Evolutionary conservation across 2,797 vertebrate species (phyloP).

Genomic region (Spinus olivaceus): DNA sequence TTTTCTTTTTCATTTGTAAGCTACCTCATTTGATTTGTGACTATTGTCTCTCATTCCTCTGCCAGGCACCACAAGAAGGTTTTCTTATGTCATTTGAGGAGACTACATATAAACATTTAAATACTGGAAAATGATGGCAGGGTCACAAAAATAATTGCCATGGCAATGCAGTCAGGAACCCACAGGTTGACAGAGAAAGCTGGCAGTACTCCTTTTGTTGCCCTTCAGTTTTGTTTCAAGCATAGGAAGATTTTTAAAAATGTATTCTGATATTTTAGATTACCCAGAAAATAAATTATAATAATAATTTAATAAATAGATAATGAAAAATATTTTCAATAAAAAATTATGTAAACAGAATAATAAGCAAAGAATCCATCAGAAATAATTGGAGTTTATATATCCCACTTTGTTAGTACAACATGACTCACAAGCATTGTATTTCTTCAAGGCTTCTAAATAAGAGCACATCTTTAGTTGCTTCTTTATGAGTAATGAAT

Average conservation of each 20-base stretch:
- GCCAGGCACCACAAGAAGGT: not conserved
- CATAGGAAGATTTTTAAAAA: not conserved
- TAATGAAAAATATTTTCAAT: not conserved
- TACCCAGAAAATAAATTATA: not conserved
- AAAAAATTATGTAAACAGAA: not conserved
- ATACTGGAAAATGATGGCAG: not conserved
- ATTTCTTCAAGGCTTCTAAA: not conserved
- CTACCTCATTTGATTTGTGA: not conserved
- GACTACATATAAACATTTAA: not conserved
- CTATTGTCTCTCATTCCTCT: not conserved
- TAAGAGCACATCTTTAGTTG: not conserved
- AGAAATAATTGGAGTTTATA: not conserved
- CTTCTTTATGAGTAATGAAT: not conserved
- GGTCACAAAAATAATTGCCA: not conserved
- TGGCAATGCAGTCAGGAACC: not conserved
- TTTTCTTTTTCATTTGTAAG: not conserved
- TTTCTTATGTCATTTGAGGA: not conserved
- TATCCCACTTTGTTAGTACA: not conserved
- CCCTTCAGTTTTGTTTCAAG: not conserved
- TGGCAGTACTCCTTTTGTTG: not conserved
- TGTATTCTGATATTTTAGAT: not conserved
- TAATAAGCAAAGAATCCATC: not conserved
- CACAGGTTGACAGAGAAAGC: not conserved
- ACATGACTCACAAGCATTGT: not conserved
- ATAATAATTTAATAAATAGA: not conserved